Base-by-base conservation (phyloP, 2,797 vertebrate genomes). In the Cichlasoma orientale region DNA sequence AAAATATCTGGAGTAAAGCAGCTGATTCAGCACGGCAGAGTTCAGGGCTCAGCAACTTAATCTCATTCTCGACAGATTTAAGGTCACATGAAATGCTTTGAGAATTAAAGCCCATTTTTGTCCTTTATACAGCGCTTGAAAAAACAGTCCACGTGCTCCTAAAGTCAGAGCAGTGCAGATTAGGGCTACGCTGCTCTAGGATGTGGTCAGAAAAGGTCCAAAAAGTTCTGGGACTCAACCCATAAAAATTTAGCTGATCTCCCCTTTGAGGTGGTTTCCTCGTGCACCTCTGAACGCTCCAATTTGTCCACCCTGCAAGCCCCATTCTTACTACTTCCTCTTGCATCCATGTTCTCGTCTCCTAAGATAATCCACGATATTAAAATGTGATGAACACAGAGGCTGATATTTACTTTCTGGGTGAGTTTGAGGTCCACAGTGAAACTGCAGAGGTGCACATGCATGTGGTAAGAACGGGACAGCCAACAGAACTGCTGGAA, bases 401-500 rank as follows among this genome's bases (percentile, higher is more conserved):
- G 23, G 36, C 3, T 61, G 13, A 41, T 14, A 19, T 47, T 44
- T 44, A 27, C 8, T 18, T 63, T 44, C 36, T 63, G 21, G 36
- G 18, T 8, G 0, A 63, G 36, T 44, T 44, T 47, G 61, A 47
- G 61, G 23, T 47, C 14, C 0, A 0, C 0, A 9, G 4, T 12
- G 5, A 33, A 33, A 33, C 31, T 47, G 23, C 5, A 27, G 38
- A 47, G 19, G 23, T 4, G 18, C 41, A 14, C 12, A 5, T 44
- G 41, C 38, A 66, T 27, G 38, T 66, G 5, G 23, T 13, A 66
- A 13, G 61, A 66, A 66, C 41, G 2, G 18, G 21, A 66, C 38
- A 25, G 2, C 11, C 33, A 61, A 23, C 38, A 23, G 13, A 41
- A 38, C 23, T 7, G 0, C n/a, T 23, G 58, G 36, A 63, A 63